Percentiles rank a stretch among this genome's conserved stretches.
These are phyloP conservation scores for Phrynocephalus versicolor DNA, from an alignment of 2,113 vertebrate genomes.

Conservation along the genomic window DNA sequence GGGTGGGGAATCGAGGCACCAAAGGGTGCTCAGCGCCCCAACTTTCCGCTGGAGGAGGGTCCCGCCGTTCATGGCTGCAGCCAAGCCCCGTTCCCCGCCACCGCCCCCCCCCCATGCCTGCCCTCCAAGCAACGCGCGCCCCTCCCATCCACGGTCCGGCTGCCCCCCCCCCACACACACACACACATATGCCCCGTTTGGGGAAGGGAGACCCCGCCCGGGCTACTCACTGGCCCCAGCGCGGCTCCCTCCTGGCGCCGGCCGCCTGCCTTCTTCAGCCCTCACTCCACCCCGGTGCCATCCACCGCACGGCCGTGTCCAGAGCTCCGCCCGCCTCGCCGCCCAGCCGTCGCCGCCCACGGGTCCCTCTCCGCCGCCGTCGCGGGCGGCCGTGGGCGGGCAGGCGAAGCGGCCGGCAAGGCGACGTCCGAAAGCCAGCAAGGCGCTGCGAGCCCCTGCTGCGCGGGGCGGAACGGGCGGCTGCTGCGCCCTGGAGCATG, in stretches of 20 bases:
- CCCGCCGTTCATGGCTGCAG: too few relatives aligned
- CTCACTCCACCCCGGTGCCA: not conserved
- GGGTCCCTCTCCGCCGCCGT: not conserved
- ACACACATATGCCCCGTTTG: not conserved
- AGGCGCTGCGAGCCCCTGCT: too few relatives aligned
- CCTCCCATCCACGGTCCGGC: too few relatives aligned
- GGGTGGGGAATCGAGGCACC: not conserved
- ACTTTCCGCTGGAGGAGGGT: too few relatives aligned
- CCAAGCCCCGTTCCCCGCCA: too few relatives aligned
- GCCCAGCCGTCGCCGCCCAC: not conserved
- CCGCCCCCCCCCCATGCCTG: not conserved
- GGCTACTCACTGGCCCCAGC: not conserved
- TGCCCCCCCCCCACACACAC: too few relatives aligned
- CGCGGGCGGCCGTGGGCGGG: not conserved
- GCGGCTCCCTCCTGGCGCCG: not conserved
- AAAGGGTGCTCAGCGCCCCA: too few relatives aligned
- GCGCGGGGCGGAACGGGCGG: too few relatives aligned
- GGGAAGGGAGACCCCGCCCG: not conserved
- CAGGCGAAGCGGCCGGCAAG: not conserved
- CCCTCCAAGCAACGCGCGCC: not conserved
- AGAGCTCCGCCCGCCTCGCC: not conserved
- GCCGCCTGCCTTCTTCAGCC: not conserved
- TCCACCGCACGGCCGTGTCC: not conserved
- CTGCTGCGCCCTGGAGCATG: not conserved
- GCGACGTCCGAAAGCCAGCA: not conserved